phyloP scores from a whole-genome alignment of 1,140 invertebrate species.

The Drosophila parvula region DNA sequence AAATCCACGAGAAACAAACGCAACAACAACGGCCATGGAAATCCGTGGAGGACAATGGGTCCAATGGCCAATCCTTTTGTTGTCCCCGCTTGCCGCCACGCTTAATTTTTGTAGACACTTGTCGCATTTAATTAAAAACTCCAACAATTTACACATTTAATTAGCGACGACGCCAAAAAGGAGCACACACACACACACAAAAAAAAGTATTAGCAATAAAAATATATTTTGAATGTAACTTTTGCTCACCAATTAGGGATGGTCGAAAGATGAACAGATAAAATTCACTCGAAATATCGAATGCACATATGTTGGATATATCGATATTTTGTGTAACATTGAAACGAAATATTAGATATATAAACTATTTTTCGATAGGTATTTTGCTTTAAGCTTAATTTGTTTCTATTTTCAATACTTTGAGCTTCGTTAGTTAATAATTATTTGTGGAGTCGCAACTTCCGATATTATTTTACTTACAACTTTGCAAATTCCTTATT shows the following conservation, averaged over 20 bases:
- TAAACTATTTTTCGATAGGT: no score
- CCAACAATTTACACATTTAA: slow-evolving; percentile 80
- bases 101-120: slow-evolving; percentile 78
- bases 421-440: not conserved
- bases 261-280: not conserved
- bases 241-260: slow-evolving; percentile 13
- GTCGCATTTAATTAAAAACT: slow-evolving; percentile 80
- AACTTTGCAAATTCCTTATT: no score
- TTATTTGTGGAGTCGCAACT: not conserved
- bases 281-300: not conserved
- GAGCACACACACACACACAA: slow-evolving; percentile 9
- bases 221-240: slow-evolving; percentile 80
- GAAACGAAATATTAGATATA: no score
- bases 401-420: not conserved
- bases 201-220: slow-evolving; percentile 78
- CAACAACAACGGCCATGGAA: slow-evolving; percentile 22
- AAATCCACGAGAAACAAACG: slow-evolving; percentile 20
- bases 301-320: not conserved
- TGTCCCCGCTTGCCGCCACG: slow-evolving; percentile 53
- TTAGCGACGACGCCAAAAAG: slow-evolving; percentile 57
- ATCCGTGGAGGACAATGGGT: slow-evolving; percentile 28
- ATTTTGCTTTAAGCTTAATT: not conserved
- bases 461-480: not conserved
- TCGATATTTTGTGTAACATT: not conserved
- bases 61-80: slow-evolving; percentile 48